phyloP scores from a whole-genome alignment of 1,140 invertebrate genomes.

The Aphelenchoides fujianensis region DNA sequence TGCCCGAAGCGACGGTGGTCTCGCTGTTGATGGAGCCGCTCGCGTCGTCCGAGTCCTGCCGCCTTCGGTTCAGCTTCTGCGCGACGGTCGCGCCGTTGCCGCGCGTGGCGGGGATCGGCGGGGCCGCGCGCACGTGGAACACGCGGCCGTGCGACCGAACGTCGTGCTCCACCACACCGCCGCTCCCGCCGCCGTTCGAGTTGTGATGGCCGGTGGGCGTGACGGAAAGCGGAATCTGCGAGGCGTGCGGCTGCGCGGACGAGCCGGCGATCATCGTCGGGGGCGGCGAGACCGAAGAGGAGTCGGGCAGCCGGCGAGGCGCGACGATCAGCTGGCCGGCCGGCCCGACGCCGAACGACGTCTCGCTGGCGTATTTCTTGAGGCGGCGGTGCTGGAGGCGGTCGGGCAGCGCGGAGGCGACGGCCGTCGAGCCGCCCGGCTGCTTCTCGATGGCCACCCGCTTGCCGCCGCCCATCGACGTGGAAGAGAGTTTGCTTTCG shows the following conservation, averaged over 20 bases:
- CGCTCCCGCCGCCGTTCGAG: background rate
- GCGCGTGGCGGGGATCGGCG: background rate
- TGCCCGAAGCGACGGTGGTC: slow-evolving; percentile 50
- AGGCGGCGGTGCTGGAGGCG: slow-evolving; percentile 9
- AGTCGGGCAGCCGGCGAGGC: background rate
- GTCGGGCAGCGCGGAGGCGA: slow-evolving; percentile 22
- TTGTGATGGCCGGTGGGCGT: background rate
- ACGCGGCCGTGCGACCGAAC: slow-evolving; percentile 14
- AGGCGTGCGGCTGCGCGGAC: background rate
- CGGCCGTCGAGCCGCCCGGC: background rate
- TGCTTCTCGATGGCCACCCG: slow-evolving; percentile 1
- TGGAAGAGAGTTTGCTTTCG: background rate
- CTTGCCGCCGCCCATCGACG: background rate
- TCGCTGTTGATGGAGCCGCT: slow-evolving; percentile 46
- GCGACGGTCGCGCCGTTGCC: slow-evolving; percentile 18
- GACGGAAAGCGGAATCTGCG: background rate
- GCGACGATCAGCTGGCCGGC: background rate
- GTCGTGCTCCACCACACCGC: slow-evolving; percentile 4
- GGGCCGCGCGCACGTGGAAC: slow-evolving; percentile 14
- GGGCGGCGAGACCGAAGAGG: background rate
- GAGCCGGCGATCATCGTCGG: too few species aligned
- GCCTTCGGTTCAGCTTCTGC: background rate
- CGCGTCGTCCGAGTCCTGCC: slow-evolving; percentile 53
- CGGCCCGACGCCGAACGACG: background rate
- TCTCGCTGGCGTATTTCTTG: slow-evolving; percentile 21